Evolutionary conservation across 2,113 vertebrate species (phyloP), one percentile per base, ranked within the genome.

Genomic region (Caretta caretta): DNA sequence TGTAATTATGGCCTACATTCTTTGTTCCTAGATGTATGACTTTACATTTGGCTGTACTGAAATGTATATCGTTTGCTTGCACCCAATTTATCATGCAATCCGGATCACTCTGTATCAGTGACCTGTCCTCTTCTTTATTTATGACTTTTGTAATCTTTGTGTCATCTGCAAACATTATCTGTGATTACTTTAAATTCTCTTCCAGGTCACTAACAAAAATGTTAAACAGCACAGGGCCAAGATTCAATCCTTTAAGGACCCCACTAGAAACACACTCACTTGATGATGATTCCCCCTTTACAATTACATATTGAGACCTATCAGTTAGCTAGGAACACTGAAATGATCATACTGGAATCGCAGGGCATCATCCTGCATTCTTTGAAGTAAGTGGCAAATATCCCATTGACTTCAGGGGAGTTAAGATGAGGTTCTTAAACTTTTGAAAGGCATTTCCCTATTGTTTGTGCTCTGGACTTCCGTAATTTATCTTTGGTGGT

Each of bases 391-490:
- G 49, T 31, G 89, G 56, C 56, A 93, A 93, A 86, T 38, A 5
- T 92, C 29, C 80, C 56, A 59, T n/a, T 16, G 35, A 88, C 19
- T 87, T 89, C 72, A 42, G 2, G 3, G 50, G 79, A 93, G 89
- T 65, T 83, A 27, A 78, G 72, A 93, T 88, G 72, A 94, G 56
- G 27, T 51, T 78, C 42, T 88, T 82, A 2, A 7, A 42, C 53
- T 95, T 95, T 94, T 90, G 46, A 88, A 82, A 57, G n/a, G n/a
- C 93, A 90, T 81, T 92, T 85, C 85, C 90, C 69, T 94, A 46
- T 78, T 97, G 90, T 90, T 94, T 62, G 35, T 35, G 92, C 94
- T 87, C 94, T 97, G 94, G 38, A 75, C 83, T 91, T 88, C 87
- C 91, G 56, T 93, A 89, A 83, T 81, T 79, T 95, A 82, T 93